Evolutionary conservation across 2,888 invertebrate species (phyloP).

Genomic region (Dolomedes plantarius): DNA sequence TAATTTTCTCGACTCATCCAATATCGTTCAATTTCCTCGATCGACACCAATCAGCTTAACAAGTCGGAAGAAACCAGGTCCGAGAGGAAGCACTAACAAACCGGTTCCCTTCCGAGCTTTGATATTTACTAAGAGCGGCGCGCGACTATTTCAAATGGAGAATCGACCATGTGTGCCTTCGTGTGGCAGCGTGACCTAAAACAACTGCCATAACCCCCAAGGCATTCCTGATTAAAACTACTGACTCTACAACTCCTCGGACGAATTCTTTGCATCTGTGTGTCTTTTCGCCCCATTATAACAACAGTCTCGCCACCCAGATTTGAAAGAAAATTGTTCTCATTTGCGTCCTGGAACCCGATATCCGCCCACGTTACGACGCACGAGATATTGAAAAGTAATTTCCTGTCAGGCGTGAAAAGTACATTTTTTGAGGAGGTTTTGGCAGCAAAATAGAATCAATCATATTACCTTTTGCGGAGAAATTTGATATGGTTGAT

Average conservation of each 20-base stretch:
- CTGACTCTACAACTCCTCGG: neutral
- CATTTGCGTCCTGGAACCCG: too few species aligned
- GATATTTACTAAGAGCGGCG: neutral
- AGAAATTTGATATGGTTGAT: too few species aligned
- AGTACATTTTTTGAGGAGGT: too few species aligned
- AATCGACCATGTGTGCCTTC: constrained; percentile 5
- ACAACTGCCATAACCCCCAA: constrained; percentile 1
- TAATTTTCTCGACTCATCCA: neutral
- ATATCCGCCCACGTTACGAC: too few species aligned
- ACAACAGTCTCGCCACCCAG: neutral
- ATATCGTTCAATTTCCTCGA: neutral
- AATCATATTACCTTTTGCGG: too few species aligned
- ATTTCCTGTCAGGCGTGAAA: too few species aligned
- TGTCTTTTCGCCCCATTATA: neutral
- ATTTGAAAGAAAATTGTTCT: neutral
- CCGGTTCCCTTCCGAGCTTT: neutral
- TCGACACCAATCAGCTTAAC: neutral
- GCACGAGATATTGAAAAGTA: too few species aligned
- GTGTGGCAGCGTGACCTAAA: constrained; percentile 5
- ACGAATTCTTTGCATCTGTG: neutral
- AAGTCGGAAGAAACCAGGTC: neutral
- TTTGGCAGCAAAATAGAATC: too few species aligned
- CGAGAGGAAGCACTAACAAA: neutral
- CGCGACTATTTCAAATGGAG: neutral
- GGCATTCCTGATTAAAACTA: neutral